Conservation (phyloP, 2,888 invertebrate species). For the Lumbricus terrestris region DNA sequence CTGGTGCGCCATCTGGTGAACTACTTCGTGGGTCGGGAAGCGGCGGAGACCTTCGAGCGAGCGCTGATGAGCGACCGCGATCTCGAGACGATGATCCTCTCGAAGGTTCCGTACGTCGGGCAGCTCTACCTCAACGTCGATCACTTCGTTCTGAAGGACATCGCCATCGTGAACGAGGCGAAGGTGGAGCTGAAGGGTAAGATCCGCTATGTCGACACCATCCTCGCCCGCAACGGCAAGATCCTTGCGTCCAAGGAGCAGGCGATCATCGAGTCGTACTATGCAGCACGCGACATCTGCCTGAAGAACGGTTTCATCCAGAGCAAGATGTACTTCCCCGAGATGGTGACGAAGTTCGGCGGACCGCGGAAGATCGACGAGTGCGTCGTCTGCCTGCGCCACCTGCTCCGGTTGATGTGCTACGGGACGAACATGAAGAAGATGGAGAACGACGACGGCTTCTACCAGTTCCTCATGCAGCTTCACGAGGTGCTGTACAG, state of each 20-base stretch:
- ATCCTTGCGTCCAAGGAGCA: conserved; percentile 33
- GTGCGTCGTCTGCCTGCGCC: conserved; percentile 37
- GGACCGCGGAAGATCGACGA: conserved; percentile 26
- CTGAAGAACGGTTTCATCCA: conserved; percentile 36
- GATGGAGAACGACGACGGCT: conserved; percentile 39
- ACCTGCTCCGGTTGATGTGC: conserved; percentile 39
- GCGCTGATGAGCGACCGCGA: conserved; percentile 36
- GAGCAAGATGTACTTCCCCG: conserved; percentile 35
- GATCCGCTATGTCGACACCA: conserved; percentile 39
- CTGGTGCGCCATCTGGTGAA: conserved; percentile 33
- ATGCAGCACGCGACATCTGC: conserved; percentile 38
- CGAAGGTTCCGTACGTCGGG: conserved; percentile 37
- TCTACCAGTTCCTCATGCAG: conserved; percentile 38
- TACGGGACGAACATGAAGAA: conserved; percentile 34
- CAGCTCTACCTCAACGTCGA: conserved; percentile 37
- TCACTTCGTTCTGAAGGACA: conserved; percentile 37
- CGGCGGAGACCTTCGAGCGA: conserved; percentile 32
- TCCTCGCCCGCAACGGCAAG: conserved; percentile 34
- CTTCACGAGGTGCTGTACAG: conserved; percentile 36
- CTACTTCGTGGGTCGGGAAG: conserved; percentile 36
- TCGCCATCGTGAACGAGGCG: conserved; percentile 30
- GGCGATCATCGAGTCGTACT: conserved; percentile 36
- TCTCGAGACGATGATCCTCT: conserved; percentile 37
- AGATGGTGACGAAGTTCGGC: conserved; percentile 27
- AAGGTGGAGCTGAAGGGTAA: conserved; percentile 38